Evolutionary conservation across 2,888 invertebrate genomes (phyloP), one percentile per base, ranked within the genome.

Genomic region (Capitulum mitella): DNA sequence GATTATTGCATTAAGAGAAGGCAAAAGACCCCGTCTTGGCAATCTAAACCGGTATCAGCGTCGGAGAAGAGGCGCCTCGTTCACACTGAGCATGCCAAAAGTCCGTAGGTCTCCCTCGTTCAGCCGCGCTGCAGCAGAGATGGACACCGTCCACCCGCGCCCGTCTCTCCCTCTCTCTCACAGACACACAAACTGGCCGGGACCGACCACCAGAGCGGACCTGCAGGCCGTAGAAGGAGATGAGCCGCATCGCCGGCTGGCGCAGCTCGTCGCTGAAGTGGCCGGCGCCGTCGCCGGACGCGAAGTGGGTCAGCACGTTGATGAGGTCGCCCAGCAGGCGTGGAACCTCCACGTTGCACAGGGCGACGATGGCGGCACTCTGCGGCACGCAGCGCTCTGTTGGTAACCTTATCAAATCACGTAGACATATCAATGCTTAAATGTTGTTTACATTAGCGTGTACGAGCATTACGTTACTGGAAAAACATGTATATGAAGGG

Each of bases 341-440:
- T 0, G 97, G 97, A 83, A 97, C 93, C 87, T 94, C 91, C 79
- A 97, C 93, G 85, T 97, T 97, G 80, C 96, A 88, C 82, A 93
- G 87, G 26, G 97, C 96, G 43, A 95, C 95, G 78, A 91, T 89
- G 79, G 97, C 86, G 6, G 97, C 95, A 80, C 94, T 93, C 95
- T 96, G 87, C 79, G 89, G 89, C 83, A 46, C 46, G 14, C 8
- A 14, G 14, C 46, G 14, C 8, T 46, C 46, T 12, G 46, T 46
- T 46, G 8, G 46, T 46, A 14, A 12, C 46, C 46, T 46, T 46
- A 46, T 46, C 46, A 46, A 12, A 46, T 14, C 14, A 58, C 26
- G n/a, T n/a, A n/a, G n/a, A n/a, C n/a, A n/a, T n/a, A n/a, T n/a
- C n/a, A n/a, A n/a, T n/a, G n/a, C n/a, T n/a, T n/a, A n/a, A n/a